Base-by-base conservation (phyloP, 2,797 vertebrate species). In the Cercopithecus mitis region DNA sequence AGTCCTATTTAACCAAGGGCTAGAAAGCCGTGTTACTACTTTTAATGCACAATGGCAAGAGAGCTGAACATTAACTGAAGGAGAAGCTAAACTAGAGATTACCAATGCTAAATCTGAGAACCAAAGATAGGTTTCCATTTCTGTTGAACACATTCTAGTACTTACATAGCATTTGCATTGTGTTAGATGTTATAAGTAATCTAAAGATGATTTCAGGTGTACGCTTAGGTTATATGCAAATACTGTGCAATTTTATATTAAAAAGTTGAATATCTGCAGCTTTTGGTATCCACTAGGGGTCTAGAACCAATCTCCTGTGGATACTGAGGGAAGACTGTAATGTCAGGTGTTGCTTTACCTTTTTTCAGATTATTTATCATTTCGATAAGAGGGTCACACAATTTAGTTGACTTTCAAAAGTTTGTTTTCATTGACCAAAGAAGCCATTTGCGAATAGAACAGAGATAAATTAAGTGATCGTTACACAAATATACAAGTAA, bases 381-480 rank as follows among this genome's bases (percentile, higher is more conserved):
- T 96, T 76, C 27, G 82, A 0, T 91, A 64, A 90, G 9, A 43
- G 9, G 43, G 24, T 73, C 20, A 82, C 85, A 75, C 61, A 75
- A 61, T 92, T 55, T 91, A 84, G 57, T 87, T 93, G 41, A 17
- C 55, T 94, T 96, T 91, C 20, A 80, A 39, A 80, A 67, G 36
- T 88, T 91, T 93, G 39, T 82, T 97, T 93, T 94, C 50, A 50
- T 91, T 94, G 70, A 70, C 86, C 39, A 92, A 94, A 83, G 72
- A 83, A 93, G 24, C 67, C 20, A 43, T 76, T 92, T 77, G 14
- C 92, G 47, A 96, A 10, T 91, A 93, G 45, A 96, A 58, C 55
- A 70, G 7, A 61, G 50, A 81, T 92, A 85, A 81, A 85, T 57
- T 89, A 67, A 57, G 7, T 95, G 11, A 96, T 52, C 5, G 12